Percentiles rank a stretch among this genome's conserved stretches.
Conservation (phyloP, 1,140 invertebrate species). For the Tetragonula clypearis region DNA sequence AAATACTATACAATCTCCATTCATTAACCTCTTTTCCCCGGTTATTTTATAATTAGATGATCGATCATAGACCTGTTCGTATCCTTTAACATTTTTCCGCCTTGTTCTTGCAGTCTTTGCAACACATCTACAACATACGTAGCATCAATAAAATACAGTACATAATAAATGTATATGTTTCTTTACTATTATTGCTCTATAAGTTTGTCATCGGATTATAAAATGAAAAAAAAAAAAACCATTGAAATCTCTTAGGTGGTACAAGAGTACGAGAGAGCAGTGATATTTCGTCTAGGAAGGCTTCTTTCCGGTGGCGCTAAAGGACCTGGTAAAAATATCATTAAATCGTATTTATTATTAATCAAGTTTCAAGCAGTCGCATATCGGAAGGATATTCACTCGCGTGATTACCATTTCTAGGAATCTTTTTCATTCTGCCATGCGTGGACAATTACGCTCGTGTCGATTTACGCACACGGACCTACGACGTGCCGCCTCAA, state of each 20-base stretch:
- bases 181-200: background rate
- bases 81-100: background rate
- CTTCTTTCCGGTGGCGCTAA: conserved; percentile 94
- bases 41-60: conserved; percentile 23
- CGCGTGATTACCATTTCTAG: conserved; percentile 79
- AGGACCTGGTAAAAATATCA: conserved; percentile 88
- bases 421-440: conserved; percentile 97
- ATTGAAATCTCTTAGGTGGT: conserved; percentile 85
- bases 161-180: background rate
- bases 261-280: conserved; percentile 94
- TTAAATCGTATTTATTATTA: background rate
- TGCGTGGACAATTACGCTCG: conserved; percentile 97
- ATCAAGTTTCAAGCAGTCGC: background rate
- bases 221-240: background rate
- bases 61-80: background rate
- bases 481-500: conserved; percentile 97
- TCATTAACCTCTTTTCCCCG: background rate
- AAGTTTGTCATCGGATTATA: background rate
- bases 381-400: background rate
- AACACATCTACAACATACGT: background rate
- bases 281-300: conserved; percentile 94
- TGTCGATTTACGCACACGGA: conserved; percentile 94
- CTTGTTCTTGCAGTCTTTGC: background rate
- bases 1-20: background rate
- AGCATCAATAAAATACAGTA: background rate